Evolutionary conservation across 2,113 vertebrate species (phyloP), one percentile per base, ranked within the genome.

Genomic region (Furnarius figulus): DNA sequence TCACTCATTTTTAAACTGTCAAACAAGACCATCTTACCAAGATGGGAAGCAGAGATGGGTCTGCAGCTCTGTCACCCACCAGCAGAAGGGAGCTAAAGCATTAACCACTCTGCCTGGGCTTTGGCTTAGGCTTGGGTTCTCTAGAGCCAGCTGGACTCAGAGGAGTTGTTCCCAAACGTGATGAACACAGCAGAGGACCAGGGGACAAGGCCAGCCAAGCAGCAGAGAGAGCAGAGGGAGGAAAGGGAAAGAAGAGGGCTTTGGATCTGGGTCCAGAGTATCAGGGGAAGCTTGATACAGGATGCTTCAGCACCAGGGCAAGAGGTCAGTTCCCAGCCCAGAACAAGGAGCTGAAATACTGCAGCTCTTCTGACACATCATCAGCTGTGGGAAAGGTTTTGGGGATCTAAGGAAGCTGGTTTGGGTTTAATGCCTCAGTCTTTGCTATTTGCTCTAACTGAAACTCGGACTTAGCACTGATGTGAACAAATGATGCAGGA

Each of bases 141-240:
- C 50, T 23, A 31, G 20, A 25, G 27, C 5, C 25, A 3, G 28
- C 10, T 15, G 23, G 44, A 12, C 7, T 12, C 25, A 73, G n/a
- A 12, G 15, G 17, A 46, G 10, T 2, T 37, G n/a, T 4, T 53
- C 59, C 55, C 74, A 71, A 35, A 33, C 5, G 22, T 9, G 42
- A 31, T 0, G 28, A 44, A 27, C 53, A 39, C 50, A 28, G 39
- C 14, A 35, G 27, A 61, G 39, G 24, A 70, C 24, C 28, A 25
- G 58, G 55, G 44, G 19, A 24, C 66, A 50, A 87, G 33, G 30
- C 14, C 47, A 90, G 56, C 12, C 23, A 75, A 71, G n/a, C 3
- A 19, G 10, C 37, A 85, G 19, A 52, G 22, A 50, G 7, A 25
- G 9, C 1, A 6, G 21, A 12, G 2, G 0, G 2, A 4, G 6